Conservation (phyloP, 1,140 invertebrate genomes). For the Drosophila melanogaster region Release_6_plus_ISO1_MT NT_033777.3:15697501-15698000, state of each 20-base stretch:
- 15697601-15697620: conserved; percentile 79
- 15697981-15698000: conserved; percentile 61
- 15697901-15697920: conserved; percentile 81
- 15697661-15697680: conserved; percentile 64
- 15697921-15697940: conserved; percentile 60
- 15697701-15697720: conserved; percentile 72
- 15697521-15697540: conserved; percentile 50
- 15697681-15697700: conserved; percentile 74
- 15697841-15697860: conserved; percentile 46
- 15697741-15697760: conserved; percentile 18
- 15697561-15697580: conserved; percentile 74
- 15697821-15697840: conserved; percentile 73
- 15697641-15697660: conserved; percentile 42
- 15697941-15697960: conserved; percentile 64
- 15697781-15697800: not conserved
- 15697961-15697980: conserved; percentile 78
- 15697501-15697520: conserved; percentile 44
- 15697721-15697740: conserved; percentile 60
- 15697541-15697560: conserved; percentile 51
- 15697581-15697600: conserved; percentile 59
- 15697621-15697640: conserved; percentile 71
- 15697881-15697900: conserved; percentile 82
- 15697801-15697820: conserved; percentile 55
- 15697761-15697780: conserved; percentile 6
- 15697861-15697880: conserved; percentile 71